phyloP scores from a whole-genome alignment of 2,888 invertebrate species.

The Phorcus lineatus region DNA sequence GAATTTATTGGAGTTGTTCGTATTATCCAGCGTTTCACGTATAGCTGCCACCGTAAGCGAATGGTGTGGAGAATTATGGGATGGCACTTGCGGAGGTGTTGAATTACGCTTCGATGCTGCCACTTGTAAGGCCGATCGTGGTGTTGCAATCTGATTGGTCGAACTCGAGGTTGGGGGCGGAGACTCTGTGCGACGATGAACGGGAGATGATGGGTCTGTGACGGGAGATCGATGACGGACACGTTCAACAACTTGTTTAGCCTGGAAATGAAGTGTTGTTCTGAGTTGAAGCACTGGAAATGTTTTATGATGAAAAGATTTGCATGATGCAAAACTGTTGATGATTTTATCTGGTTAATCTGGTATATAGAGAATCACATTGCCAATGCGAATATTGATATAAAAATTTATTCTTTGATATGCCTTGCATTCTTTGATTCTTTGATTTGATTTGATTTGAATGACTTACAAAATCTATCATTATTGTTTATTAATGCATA shows the following conservation, averaged over 20 bases:
- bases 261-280: slow-evolving; percentile 59
- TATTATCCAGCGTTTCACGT: slow-evolving; percentile 53
- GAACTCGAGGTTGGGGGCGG: neutral
- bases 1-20: slow-evolving; percentile 54
- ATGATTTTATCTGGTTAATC: too few relatives aligned
- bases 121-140: slow-evolving; percentile 29
- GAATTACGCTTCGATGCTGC: slow-evolving; percentile 55
- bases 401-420: too few relatives aligned
- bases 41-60: slow-evolving; percentile 60
- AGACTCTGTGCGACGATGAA: neutral
- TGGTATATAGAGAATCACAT: too few relatives aligned
- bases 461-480: too few relatives aligned
- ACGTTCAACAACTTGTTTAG: slow-evolving; percentile 65
- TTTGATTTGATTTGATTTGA: too few relatives aligned
- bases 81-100: slow-evolving; percentile 45
- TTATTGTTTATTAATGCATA: too few relatives aligned
- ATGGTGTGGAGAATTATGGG: slow-evolving; percentile 48
- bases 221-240: slow-evolving; percentile 52
- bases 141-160: slow-evolving; percentile 10
- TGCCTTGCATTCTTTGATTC: too few relatives aligned
- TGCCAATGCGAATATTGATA: too few relatives aligned
- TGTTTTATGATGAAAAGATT: too few relatives aligned
- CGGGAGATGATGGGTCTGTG: slow-evolving; percentile 26
- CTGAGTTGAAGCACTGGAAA: too few relatives aligned
- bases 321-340: too few relatives aligned